These are phyloP conservation scores for Marmota flaviventris DNA, from an alignment of 2,113 vertebrate species.

Conservation along the genomic window DNA sequence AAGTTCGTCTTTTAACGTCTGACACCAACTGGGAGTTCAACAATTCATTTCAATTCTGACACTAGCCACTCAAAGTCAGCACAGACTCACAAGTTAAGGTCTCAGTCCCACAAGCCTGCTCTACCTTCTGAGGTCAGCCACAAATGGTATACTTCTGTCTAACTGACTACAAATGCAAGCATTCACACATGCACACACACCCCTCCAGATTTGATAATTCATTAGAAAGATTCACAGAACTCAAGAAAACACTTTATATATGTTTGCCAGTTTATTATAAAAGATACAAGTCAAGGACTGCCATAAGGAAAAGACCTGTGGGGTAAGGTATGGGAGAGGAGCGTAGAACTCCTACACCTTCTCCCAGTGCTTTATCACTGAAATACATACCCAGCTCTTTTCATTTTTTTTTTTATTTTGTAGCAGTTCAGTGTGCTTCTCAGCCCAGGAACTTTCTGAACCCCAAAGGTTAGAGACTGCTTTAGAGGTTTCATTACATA, in stretches of 20 bases:
- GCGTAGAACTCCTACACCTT: neutral
- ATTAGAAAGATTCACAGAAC: neutral
- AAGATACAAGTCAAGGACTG: neutral
- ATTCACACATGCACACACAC: neutral
- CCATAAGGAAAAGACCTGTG: neutral
- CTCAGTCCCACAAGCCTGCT: neutral
- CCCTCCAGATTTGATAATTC: neutral
- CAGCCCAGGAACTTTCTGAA: neutral
- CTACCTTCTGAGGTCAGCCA: neutral
- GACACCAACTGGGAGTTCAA: neutral
- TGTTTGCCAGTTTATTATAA: neutral
- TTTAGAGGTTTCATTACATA: neutral
- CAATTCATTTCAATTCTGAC: neutral
- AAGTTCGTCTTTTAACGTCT: neutral
- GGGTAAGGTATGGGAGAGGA: neutral
- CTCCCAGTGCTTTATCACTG: neutral
- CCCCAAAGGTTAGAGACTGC: neutral
- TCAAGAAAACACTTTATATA: neutral
- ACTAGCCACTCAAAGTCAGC: neutral
- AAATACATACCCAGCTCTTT: too few species aligned
- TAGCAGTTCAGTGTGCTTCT: neutral
- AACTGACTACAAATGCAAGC: neutral
- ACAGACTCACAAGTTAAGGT: neutral
- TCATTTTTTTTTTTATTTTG: neutral
- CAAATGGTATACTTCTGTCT: neutral